Evolutionary conservation across 2,797 vertebrate species (phyloP), one percentile per base, ranked within the genome.

Genomic region (Eupleurogrammus muticus): DNA sequence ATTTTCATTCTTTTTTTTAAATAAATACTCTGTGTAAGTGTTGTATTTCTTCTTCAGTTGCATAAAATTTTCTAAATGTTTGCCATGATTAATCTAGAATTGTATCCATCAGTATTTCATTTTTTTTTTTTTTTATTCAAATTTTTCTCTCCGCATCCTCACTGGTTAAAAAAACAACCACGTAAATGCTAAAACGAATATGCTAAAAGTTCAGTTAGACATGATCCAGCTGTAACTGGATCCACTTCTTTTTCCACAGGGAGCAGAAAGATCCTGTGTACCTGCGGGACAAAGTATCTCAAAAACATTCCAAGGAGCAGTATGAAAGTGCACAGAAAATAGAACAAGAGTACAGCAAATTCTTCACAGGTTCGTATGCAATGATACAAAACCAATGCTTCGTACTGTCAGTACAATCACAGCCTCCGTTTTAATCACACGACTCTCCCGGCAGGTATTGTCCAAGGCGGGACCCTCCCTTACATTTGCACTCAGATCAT

Each of bases 241-340:
- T 11, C 7, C 20, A 34, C 2, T 7, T 1, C 54, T 36, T 28
- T 70, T 65, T 53, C 60, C 60, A 0, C 82, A 99, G 97, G 92
- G 97, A 98, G 72, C 97, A 98, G 89, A 98, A 97, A 89, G 97
- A 99, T 89, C 96, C 97, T 0, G 78, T 97, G 73, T 99, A 97
- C 94, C 93, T 98, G 90, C 94, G 95, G 89, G 97, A 99, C 93
- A 99, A 98, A 94, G 96, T 99, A 69, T 98, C 98, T 76, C 97
- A 99, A 90, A 98, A 98, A 94, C 96, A 99, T 98, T 99, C 97
- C 97, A 99, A 99, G 97, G 97, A 99, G 89, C 97, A 98, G 76
- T 99, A 96, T 93, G 97, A 99, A 90, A 95, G 93, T 16, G 96
- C 96, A 78, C 97, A 97, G 93, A 98, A 97, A 92, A 96, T 96